Percentiles rank a stretch among this genome's conserved stretches.
Conservation (phyloP, 2,888 invertebrate species). For the Mythimna pallens region DNA sequence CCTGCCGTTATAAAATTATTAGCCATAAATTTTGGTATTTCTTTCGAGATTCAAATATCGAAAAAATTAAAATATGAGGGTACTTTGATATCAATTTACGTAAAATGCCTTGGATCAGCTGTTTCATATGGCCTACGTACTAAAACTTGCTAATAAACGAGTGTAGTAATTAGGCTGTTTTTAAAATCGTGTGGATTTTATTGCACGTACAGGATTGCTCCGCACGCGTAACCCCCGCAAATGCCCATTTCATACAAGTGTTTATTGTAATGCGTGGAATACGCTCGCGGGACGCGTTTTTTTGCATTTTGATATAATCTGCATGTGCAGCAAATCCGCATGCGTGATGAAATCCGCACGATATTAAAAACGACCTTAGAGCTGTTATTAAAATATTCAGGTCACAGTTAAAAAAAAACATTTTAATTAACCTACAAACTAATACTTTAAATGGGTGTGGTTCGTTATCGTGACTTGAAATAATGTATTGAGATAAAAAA, state of each 20-base stretch:
- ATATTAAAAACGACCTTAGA: not conserved
- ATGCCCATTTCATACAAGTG: no score
- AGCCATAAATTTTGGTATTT: not conserved
- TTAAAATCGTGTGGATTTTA: no score
- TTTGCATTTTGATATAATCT: no score
- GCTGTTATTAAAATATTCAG: not conserved
- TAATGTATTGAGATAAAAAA: no score
- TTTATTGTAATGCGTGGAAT: no score
- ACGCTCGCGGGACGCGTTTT: no score
- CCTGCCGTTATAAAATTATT: not conserved
- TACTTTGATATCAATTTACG: conserved; percentile 24
- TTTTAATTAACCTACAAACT: not conserved
- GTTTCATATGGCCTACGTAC: conserved; percentile 17
- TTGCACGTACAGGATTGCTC: no score
- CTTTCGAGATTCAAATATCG: conserved; percentile 4
- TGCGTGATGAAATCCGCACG: no score
- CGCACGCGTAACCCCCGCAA: no score
- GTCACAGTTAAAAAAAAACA: not conserved
- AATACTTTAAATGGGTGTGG: not conserved
- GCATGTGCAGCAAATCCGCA: no score
- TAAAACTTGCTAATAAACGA: not conserved
- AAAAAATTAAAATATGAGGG: conserved; percentile 10
- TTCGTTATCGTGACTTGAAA: conserved; percentile 18
- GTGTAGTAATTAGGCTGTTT: not conserved
- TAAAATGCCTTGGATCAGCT: conserved; percentile 38